Evolutionary conservation across 2,797 vertebrate genomes (phyloP).

Genomic region (Myripristis jacobus): DNA sequence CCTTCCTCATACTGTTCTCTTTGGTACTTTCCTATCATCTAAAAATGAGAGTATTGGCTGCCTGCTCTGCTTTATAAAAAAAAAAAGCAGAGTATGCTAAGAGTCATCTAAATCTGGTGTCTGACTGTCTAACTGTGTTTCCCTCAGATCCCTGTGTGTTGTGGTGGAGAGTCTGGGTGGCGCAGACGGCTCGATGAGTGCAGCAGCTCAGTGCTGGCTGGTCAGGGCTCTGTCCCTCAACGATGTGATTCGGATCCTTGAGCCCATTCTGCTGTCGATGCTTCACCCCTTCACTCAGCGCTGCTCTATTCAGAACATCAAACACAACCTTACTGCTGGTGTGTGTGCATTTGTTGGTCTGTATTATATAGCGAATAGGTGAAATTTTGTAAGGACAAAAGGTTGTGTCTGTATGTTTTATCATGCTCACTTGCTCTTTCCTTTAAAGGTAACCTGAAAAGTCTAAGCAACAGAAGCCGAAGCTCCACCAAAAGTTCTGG

Average conservation of each 20-base stretch:
- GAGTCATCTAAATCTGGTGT: not conserved
- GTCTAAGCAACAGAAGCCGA: slow-evolving; percentile 82
- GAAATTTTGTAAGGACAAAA: not conserved
- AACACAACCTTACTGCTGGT: slow-evolving; percentile 83
- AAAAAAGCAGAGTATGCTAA: no score
- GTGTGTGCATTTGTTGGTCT: not conserved
- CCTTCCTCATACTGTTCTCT: no score
- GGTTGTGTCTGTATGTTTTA: not conserved
- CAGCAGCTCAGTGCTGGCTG: slow-evolving; percentile 95
- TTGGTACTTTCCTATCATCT: no score
- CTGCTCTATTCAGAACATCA: slow-evolving; percentile 89
- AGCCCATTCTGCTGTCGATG: slow-evolving; percentile 92
- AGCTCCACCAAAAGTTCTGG: slow-evolving; percentile 69
- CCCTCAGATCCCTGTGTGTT: slow-evolving; percentile 92
- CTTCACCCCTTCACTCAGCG: slow-evolving; percentile 94
- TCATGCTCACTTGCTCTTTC: not conserved
- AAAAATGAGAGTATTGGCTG: no score
- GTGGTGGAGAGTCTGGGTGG: slow-evolving; percentile 94
- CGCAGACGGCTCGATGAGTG: slow-evolving; percentile 90
- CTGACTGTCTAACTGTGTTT: slow-evolving; percentile 15
- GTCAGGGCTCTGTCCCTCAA: slow-evolving; percentile 91
- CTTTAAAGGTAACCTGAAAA: slow-evolving; percentile 83
- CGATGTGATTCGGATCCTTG: slow-evolving; percentile 93
- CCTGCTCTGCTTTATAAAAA: no score
- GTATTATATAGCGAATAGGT: not conserved